A percentile compares a stretch with the other conserved stretches of the same genome.
These are phyloP conservation scores for Phyllotreta cruciferae DNA, from an alignment of 2,888 invertebrate species.

Conservation along the genomic window DNA sequence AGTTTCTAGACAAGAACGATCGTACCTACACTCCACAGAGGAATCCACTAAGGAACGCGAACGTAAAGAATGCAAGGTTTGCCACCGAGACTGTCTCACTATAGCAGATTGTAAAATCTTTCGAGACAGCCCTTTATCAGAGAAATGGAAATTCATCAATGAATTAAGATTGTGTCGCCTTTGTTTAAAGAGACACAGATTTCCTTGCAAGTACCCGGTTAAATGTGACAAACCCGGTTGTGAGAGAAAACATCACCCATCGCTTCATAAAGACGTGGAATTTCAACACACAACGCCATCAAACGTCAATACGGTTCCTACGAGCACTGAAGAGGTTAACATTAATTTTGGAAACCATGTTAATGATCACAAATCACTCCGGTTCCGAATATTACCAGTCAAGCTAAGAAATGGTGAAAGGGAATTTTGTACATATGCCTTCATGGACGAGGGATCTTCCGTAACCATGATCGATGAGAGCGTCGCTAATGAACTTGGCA, in stretches of 20 bases:
- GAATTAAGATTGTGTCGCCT: slow-evolving; percentile 7
- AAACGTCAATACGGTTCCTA: too few species aligned
- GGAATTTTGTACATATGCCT: slow-evolving; percentile 18
- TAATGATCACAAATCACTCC: too few species aligned
- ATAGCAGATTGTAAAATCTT: slow-evolving; percentile 9
- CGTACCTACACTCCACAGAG: too few species aligned
- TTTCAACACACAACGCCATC: too few species aligned
- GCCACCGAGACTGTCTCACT: slow-evolving; percentile 1
- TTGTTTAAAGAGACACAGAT: slow-evolving; percentile 10
- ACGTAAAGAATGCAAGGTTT: background rate
- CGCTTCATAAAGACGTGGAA: too few species aligned
- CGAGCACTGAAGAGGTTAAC: too few species aligned
- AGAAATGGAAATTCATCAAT: slow-evolving; percentile 5
- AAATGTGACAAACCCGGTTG: slow-evolving; percentile 8
- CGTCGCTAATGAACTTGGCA: slow-evolving; percentile 5
- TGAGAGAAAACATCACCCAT: slow-evolving; percentile 10
- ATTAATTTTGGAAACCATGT: too few species aligned
- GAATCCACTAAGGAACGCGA: slow-evolving; percentile 2
- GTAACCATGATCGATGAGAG: slow-evolving; percentile 14
- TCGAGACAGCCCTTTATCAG: slow-evolving; percentile 6
- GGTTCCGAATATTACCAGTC: slow-evolving; percentile 21
- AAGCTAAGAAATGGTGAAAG: slow-evolving; percentile 14
- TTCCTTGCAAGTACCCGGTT: slow-evolving; percentile 14
- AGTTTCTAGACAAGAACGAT: too few species aligned
- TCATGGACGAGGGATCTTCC: slow-evolving; percentile 19